A percentile compares a stretch with the other conserved stretches of the same genome.
Evolutionary conservation across 2,113 vertebrate genomes (phyloP).

Genomic region (Pipra filicauda): DNA sequence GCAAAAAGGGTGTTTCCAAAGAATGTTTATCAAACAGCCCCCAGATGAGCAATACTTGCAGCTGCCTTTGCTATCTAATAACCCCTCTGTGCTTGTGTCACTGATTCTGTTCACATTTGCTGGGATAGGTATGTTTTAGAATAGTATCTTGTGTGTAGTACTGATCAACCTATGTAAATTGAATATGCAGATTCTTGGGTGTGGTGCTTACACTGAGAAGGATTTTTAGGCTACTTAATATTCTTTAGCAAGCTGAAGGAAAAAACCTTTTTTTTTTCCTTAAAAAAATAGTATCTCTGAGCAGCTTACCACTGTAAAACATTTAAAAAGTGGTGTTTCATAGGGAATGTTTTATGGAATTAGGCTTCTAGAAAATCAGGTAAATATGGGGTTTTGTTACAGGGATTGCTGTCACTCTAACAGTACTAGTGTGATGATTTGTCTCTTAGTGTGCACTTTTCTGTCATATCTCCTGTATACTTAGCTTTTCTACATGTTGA

Average conservation of each 20-base stretch:
- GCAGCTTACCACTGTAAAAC: neutral
- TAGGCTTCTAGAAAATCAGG: neutral
- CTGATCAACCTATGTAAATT: neutral
- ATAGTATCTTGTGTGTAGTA: neutral
- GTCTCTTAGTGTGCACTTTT: neutral
- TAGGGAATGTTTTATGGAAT: neutral
- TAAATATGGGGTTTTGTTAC: neutral
- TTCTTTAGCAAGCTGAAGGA: neutral
- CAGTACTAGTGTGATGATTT: neutral
- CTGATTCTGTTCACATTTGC: neutral
- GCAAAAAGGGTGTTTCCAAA: neutral
- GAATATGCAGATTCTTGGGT: slow-evolving; percentile 1
- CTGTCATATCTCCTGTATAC: neutral
- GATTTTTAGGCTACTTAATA: neutral
- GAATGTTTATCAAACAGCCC: neutral
- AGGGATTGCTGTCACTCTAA: neutral
- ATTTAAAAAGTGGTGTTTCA: neutral
- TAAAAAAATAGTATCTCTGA: neutral
- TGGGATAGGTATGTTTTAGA: neutral
- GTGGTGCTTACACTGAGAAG: neutral
- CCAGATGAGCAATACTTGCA: neutral
- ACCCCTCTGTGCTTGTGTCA: neutral
- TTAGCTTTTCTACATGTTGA: neutral
- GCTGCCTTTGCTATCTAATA: neutral
- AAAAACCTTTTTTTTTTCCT: neutral